Evolutionary conservation across 2,888 invertebrate genomes (phyloP), one percentile per base, ranked within the genome.

Genomic region (Drosophila nr. perissopoda): DNA sequence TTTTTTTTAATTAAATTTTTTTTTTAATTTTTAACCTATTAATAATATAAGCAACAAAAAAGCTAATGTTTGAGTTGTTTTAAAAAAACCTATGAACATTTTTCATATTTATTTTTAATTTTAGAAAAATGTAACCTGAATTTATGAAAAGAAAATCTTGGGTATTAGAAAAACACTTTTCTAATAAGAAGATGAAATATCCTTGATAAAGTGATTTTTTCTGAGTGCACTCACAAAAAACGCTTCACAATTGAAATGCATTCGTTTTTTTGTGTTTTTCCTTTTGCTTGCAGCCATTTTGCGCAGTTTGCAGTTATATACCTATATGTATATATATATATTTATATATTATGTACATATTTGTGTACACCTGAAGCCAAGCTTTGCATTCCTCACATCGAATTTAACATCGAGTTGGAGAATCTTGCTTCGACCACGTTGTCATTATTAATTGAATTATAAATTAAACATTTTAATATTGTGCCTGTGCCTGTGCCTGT

Each of bases 361-460:
- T 5, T 25, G 13, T 31, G 34, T 29, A 38, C 8, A 29, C 11
- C 6, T 16, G 8, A 46, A 25, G 46, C 2, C 46, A 25, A 18
- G 56, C 51, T 46, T 16, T 2, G 60, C 62, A 84, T 80, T 74
- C 74, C 76, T 49, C 46, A 25, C 25, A 34, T 31, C 46, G 49
- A 67, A 40, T 18, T 63, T 49, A 40, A 25, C 25, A 34, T 31
- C 46, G 49, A 67, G 46, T 18, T 63, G 49, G 27, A 61, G 34
- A n/a, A 38, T 33, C n/a, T 64, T 40, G 63, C 54, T 49, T 76
- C 69, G 46, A 62, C 38, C 67, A 67, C 76, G 78, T 78, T 88
- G 88, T 84, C 91, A 79, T 86, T 92, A 92, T 91, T 92, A 92
- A 92, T 92, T 92, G 90, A 92, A 92, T 90, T 92, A 92, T 92